These are phyloP conservation scores for human (Homo sapiens) DNA, from an alignment of 2,113 vertebrate genomes.

Conservation along the genomic window GRCh38 chr3:80625001-80625500, in stretches of 20 bases:
- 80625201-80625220: not conserved
- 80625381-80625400: not conserved
- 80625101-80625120: not conserved
- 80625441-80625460: not conserved
- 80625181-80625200: too few species aligned
- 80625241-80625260: not conserved
- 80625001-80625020: not conserved
- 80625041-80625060: not conserved
- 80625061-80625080: not conserved
- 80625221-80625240: not conserved
- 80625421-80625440: not conserved
- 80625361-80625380: not conserved
- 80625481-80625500: not conserved
- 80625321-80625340: accelerated
- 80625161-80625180: not conserved
- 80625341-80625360: not conserved
- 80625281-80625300: not conserved
- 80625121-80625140: accelerated
- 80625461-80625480: not conserved
- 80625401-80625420: not conserved
- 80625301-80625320: not conserved
- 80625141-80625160: not conserved
- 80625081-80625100: not conserved
- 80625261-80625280: not conserved
- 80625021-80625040: not conserved